These are phyloP conservation scores for Dasypolia templi DNA, from an alignment of 2,888 invertebrate species.

Conservation along the genomic window DNA sequence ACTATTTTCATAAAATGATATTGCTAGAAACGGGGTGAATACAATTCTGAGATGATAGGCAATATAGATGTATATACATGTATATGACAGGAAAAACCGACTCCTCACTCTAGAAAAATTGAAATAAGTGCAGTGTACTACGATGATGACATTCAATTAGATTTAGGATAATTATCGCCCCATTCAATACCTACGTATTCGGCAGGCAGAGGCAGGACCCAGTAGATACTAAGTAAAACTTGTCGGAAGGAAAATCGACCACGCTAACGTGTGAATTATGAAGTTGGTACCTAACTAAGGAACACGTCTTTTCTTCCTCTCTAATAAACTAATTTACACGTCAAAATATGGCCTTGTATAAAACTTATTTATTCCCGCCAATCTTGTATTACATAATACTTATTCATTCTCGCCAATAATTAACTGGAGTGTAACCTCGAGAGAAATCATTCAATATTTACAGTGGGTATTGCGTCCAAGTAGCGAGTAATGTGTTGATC, in stretches of 20 bases:
- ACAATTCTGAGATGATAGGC: not conserved
- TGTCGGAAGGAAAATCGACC: not conserved
- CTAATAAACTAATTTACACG: constrained; percentile 9
- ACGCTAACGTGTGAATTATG: no score
- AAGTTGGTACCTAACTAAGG: not conserved
- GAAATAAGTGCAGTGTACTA: no score
- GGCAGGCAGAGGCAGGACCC: not conserved
- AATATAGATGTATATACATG: not conserved
- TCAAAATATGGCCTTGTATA: constrained; percentile 30
- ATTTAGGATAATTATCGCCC: not conserved
- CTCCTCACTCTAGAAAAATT: no score
- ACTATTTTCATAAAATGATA: no score
- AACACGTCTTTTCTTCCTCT: not conserved
- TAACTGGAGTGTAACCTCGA: constrained; percentile 32
- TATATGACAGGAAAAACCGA: not conserved
- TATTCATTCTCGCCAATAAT: constrained; percentile 44
- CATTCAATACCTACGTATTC: not conserved
- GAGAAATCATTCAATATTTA: constrained; percentile 59
- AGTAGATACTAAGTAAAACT: no score
- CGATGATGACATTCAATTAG: no score
- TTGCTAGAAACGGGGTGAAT: not conserved
- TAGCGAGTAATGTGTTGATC: constrained; percentile 31
- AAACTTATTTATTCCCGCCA: constrained; percentile 35
- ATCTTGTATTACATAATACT: constrained; percentile 29
- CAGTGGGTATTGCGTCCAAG: constrained; percentile 20